phyloP scores from a whole-genome alignment of 2,888 invertebrate species.

The Drosophila meridionalis region DNA sequence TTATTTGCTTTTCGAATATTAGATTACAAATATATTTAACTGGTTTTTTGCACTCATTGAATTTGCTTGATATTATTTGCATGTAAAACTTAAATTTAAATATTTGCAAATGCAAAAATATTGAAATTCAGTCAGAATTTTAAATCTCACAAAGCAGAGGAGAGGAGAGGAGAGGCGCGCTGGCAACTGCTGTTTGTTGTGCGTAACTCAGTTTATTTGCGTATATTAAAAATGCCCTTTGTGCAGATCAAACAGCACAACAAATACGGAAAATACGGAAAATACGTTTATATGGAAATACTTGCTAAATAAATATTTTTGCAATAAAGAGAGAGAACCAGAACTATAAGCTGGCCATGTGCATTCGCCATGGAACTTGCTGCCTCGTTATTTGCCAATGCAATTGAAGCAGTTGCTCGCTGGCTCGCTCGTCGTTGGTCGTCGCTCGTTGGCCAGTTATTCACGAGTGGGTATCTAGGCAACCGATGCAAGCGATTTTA shows the following conservation, averaged over 20 bases:
- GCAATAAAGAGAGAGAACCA: conserved; percentile 55
- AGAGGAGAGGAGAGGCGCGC: not conserved
- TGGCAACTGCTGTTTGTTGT: not conserved
- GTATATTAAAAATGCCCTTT: conserved; percentile 62
- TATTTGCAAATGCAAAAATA: conserved; percentile 1
- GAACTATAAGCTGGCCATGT: conserved; percentile 41
- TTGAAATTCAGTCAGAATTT: not conserved
- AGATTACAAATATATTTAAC: not conserved
- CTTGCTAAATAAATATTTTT: conserved; percentile 69
- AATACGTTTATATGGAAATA: conserved; percentile 28
- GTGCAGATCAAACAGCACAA: conserved; percentile 50
- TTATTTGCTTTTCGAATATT: not conserved
- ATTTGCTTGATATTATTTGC: not conserved
- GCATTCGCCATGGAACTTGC: conserved; percentile 8
- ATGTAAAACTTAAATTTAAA: not conserved
- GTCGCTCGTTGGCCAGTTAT: conserved; percentile 20
- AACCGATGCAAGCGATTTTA: conserved; percentile 36
- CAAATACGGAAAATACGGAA: conserved; percentile 52
- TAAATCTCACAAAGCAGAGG: not conserved
- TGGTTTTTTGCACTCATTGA: not conserved
- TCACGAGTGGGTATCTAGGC: conserved; percentile 36
- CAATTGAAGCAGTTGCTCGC: conserved; percentile 27
- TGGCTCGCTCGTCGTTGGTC: not conserved
- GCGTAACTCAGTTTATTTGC: conserved; percentile 53
- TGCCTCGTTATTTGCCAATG: conserved; percentile 33